Evolutionary conservation across 2,888 invertebrate genomes (phyloP), one percentile per base, ranked within the genome.

Genomic region (Anodontia alba): DNA sequence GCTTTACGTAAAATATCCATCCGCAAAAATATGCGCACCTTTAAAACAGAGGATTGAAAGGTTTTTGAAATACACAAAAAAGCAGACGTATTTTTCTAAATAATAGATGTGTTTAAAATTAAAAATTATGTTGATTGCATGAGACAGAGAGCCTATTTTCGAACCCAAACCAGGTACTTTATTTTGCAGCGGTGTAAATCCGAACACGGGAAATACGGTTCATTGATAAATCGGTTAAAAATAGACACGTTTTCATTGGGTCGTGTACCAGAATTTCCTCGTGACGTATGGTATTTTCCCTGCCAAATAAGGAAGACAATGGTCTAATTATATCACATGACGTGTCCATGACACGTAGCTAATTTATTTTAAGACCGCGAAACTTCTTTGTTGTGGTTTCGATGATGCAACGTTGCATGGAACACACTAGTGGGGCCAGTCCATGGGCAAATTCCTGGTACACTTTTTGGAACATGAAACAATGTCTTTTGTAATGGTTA

Each of bases 241-340:
- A 36, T 33, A 33, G 31, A 57, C 29, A 17, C 0, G 23, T 43
- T 62, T 33, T 69, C 54, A 78, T 79, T 79, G 42, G 79, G 38
- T 66, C n/a, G 23, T 69, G 38, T 26, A 29, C 42, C 20, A 54
- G 71, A 62, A 57, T 73, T 70, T 29, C 66, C 57, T 42, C n/a
- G n/a, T 74, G 74, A 79, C 79, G 79, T 79, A n/a, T 26, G 66
- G 79, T 26, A 33, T 71, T 38, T 73, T 67, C 73, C 33, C 29
- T 42, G 15, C 77, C 54, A 57, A 51, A 57, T 70, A 49, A 38
- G 77, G 77, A 43, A 15, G 26, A 77, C 49, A 49, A 62, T 20
- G 33, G 62, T 62, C 10, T 62, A 62, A 33, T 62, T 62, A 33
- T 62, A 62, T 31, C 62, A 17, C 20, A 23, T 62, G 62, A 62